Evolutionary conservation across 2,113 vertebrate species (phyloP).

Genomic region (Salvator merianae): DNA sequence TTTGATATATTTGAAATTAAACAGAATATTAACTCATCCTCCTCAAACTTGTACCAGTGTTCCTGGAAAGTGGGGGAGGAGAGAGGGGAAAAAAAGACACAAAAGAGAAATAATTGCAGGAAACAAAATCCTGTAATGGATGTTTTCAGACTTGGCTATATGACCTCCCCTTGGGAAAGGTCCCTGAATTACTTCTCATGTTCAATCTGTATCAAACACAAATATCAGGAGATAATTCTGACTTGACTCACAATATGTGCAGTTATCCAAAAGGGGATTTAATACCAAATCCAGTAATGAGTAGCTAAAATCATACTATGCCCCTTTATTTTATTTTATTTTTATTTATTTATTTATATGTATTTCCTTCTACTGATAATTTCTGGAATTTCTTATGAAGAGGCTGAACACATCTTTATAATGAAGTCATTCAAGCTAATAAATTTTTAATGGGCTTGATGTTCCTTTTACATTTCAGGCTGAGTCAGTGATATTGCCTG

Average conservation of each 20-base stretch:
- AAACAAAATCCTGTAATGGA: constrained; percentile 52
- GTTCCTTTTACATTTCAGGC: neutral
- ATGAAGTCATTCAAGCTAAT: neutral
- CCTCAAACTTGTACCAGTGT: constrained; percentile 42
- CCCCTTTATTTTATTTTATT: constrained; percentile 2
- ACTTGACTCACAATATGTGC: constrained; percentile 19
- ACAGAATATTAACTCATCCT: constrained; percentile 58
- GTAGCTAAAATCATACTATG: neutral
- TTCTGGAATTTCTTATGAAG: constrained; percentile 33
- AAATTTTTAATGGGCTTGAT: neutral
- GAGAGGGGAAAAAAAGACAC: constrained; percentile 41
- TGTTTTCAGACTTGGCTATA: constrained; percentile 34
- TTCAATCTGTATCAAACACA: constrained; percentile 47
- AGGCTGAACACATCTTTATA: neutral
- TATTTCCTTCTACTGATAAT: neutral
- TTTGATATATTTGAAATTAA: constrained; percentile 66
- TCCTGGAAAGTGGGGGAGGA: constrained; percentile 13
- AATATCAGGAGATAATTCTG: constrained; percentile 1
- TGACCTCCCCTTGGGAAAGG: neutral
- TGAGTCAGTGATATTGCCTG: neutral
- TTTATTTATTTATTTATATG: neutral
- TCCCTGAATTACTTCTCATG: constrained; percentile 45
- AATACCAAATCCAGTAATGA: neutral
- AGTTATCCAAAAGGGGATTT: neutral
- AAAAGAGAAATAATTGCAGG: constrained; percentile 38